Base-by-base conservation (phyloP, 2,888 invertebrate species). In the Andrena bucephala region DNA sequence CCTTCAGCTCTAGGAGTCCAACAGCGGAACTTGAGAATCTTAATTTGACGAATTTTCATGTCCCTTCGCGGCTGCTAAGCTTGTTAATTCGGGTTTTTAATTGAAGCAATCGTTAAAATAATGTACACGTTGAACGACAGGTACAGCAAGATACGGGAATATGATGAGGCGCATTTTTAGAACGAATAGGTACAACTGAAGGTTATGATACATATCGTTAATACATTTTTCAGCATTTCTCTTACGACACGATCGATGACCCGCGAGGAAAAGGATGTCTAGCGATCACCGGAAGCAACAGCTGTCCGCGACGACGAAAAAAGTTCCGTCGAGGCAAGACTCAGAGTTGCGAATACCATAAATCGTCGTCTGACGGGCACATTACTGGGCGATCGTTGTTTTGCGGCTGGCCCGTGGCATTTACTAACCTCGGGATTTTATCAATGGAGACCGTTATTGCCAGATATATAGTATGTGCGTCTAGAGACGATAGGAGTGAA, bases 361-460 rank as follows among this genome's bases (percentile, higher is more conserved):
- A 74, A 84, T 84, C 31, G 50, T 54, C 24, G 71, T n/a, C 20
- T 27, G 66, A 68, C 79, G 80, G 66, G 36, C 50, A 67, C 57
- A 60, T 42, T n/a, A n/a, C 70, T 72, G 48, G 48, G 69, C 33
- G 62, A 80, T 83, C 48, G 76, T 87, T 69, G 85, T 77, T 78
- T 85, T 83, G 83, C 69, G 70, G 67, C 57, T 24, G 75, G 48
- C 72, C 73, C 73, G 54, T 36, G 57, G 29, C 80, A 70, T 77
- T 71, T 68, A 71, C 71, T 36, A 63, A 50, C 78, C 73, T 54
- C 80, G 71, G 84, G 81, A 86, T 86, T 87, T 88, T 77, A 87
- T 87, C 87, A 87, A 87, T 88, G 87, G 79, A 69, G 65, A 27
- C 86, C 85, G 82, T 87, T 88, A 84, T 87, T 83, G 73, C 73